Conservation (phyloP, 1,140 invertebrate species). For the Plodia interpunctella region DNA sequence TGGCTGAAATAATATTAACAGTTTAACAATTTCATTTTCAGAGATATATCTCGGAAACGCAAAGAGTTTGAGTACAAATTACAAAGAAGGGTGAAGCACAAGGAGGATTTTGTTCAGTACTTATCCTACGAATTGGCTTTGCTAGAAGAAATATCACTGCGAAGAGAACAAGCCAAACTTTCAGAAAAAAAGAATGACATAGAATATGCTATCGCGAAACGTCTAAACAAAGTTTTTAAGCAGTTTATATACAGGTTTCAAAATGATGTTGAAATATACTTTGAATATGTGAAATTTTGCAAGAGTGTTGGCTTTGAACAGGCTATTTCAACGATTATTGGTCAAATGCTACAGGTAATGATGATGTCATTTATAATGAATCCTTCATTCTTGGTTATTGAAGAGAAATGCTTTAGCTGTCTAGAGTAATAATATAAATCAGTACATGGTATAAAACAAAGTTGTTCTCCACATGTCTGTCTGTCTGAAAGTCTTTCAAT, state of each 20-base stretch:
- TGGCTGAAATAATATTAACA: not conserved
- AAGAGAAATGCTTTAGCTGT: too few species aligned
- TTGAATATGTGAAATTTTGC: conserved; percentile 85
- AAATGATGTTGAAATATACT: conserved; percentile 83
- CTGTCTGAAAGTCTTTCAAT: too few species aligned
- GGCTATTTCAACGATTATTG: conserved; percentile 61
- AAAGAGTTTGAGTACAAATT: conserved; percentile 85
- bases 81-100: conserved; percentile 80
- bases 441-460: too few species aligned
- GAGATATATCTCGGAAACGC: conserved; percentile 82
- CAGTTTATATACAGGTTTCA: conserved; percentile 80
- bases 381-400: too few species aligned
- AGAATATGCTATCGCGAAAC: conserved; percentile 80
- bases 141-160: conserved; percentile 80
- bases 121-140: conserved; percentile 85
- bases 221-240: conserved; percentile 82
- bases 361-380: too few species aligned
- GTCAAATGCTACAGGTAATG: conserved; percentile 67
- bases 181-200: conserved; percentile 81
- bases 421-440: too few species aligned
- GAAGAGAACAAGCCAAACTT: conserved; percentile 78
- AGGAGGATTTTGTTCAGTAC: conserved; percentile 85
- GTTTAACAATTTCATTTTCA: conserved; percentile 45
- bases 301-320: conserved; percentile 78
- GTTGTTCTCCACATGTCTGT: too few species aligned